Conservation (phyloP, 2,888 invertebrate genomes). For the Scaptomyza caliginosa region DNA sequence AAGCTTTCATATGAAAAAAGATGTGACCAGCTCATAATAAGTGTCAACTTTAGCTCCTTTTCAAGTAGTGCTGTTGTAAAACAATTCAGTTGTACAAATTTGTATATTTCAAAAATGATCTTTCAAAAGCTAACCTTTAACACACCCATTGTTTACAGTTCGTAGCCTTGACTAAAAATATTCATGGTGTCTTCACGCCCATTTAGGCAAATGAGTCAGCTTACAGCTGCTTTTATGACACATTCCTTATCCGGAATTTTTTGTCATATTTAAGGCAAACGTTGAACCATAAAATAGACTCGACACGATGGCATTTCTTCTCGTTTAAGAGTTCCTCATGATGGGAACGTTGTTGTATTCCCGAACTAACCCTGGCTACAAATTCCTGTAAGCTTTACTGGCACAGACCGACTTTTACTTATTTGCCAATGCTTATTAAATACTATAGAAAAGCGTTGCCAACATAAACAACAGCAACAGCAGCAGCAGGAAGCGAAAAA, state of each 20-base stretch:
- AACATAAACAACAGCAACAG: constrained; percentile 35
- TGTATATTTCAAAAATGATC: no score
- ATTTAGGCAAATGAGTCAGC: constrained; percentile 56
- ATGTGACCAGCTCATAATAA: no score
- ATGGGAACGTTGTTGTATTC: constrained; percentile 29
- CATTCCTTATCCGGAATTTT: constrained; percentile 34
- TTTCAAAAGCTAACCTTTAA: background rate
- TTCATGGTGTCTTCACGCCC: constrained; percentile 45
- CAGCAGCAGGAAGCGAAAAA: constrained; percentile 72
- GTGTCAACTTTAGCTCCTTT: no score
- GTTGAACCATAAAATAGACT: constrained; percentile 63
- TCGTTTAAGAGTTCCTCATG: background rate
- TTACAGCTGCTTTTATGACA: constrained; percentile 50
- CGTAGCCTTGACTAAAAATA: constrained; percentile 5
- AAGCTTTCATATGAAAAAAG: no score
- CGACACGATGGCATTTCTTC: constrained; percentile 17
- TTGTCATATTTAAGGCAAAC: constrained; percentile 42
- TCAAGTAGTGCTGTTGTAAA: no score
- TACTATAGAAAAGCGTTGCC: constrained; percentile 62
- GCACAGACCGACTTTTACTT: constrained; percentile 27
- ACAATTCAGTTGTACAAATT: no score
- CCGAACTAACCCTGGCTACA: constrained; percentile 40
- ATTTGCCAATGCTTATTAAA: constrained; percentile 73
- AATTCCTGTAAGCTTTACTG: no score
- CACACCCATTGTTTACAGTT: constrained; percentile 23